These are phyloP conservation scores for Petroica traversi DNA, from an alignment of 2,113 vertebrate species.

Conservation along the genomic window DNA sequence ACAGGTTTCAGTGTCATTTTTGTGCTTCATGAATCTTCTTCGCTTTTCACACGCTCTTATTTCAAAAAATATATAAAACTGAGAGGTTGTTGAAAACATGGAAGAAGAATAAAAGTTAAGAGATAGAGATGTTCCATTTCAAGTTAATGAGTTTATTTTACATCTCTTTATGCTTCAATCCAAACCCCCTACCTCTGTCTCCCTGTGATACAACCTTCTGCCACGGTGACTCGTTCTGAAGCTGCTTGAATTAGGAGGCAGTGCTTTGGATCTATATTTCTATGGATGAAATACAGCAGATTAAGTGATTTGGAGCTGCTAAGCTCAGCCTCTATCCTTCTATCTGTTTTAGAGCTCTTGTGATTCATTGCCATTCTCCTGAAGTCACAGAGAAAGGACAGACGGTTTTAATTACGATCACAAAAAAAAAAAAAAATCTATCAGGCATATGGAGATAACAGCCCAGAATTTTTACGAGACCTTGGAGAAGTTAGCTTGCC, in stretches of 20 bases:
- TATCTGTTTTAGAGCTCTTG: conserved; percentile 22
- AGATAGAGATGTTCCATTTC: neutral
- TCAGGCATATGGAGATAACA: conserved; percentile 60
- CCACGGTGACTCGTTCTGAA: neutral
- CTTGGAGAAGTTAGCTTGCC: conserved; percentile 50
- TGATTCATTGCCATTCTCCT: conserved; percentile 69
- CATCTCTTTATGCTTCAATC: neutral
- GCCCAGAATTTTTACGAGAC: conserved; percentile 61
- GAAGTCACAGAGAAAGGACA: conserved; percentile 55
- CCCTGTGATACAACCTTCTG: neutral
- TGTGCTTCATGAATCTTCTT: neutral
- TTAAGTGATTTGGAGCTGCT: conserved; percentile 26
- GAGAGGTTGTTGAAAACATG: neutral
- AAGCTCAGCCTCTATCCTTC: conserved; percentile 31
- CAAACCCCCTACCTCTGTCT: neutral
- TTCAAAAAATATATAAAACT: neutral
- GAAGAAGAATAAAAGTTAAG: neutral
- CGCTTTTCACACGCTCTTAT: neutral
- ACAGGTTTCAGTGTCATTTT: neutral
- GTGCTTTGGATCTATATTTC: neutral
- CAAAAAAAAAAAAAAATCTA: conserved; percentile 40
- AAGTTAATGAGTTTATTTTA: neutral
- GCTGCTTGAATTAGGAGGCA: neutral
- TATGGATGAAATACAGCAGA: conserved; percentile 35
- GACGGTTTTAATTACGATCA: conserved; percentile 58